phyloP scores from a whole-genome alignment of 2,888 invertebrate genomes.

The Drosophila subquinaria region DNA sequence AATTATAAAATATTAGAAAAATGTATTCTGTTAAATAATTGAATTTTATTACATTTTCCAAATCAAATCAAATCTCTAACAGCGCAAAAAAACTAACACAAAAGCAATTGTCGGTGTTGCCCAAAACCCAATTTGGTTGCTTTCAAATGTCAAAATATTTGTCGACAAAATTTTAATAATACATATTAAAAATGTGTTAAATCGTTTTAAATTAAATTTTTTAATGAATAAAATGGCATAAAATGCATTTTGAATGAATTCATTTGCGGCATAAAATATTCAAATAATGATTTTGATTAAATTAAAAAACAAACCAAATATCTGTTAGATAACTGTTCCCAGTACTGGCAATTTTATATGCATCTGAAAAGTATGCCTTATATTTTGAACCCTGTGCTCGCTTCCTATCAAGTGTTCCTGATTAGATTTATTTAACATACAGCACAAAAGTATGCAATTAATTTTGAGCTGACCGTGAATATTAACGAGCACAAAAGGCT shows the following conservation, averaged over 20 bases:
- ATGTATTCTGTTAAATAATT: background rate
- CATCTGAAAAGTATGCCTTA: background rate
- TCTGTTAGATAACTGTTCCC: too few species aligned
- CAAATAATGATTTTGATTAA: too few species aligned
- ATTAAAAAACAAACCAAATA: too few species aligned
- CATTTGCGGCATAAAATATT: too few species aligned
- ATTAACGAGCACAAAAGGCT: too few species aligned
- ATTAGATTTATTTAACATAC: background rate
- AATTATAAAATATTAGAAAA: conserved; percentile 7
- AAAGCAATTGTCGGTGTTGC: background rate
- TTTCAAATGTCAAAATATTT: background rate
- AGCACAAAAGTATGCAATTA: conserved; percentile 26
- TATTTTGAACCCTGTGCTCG: background rate
- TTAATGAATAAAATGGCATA: too few species aligned
- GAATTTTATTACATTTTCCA: background rate
- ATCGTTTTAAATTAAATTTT: background rate
- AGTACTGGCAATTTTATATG: background rate
- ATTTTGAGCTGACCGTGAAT: too few species aligned
- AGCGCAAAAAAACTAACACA: background rate
- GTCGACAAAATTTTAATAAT: background rate
- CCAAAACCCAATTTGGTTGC: background rate
- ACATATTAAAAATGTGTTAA: background rate
- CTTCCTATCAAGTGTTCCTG: background rate
- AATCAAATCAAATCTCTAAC: background rate
- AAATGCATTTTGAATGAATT: too few species aligned